Base-by-base conservation (phyloP, 2,888 invertebrate species). In the Drosophila cracens region DNA sequence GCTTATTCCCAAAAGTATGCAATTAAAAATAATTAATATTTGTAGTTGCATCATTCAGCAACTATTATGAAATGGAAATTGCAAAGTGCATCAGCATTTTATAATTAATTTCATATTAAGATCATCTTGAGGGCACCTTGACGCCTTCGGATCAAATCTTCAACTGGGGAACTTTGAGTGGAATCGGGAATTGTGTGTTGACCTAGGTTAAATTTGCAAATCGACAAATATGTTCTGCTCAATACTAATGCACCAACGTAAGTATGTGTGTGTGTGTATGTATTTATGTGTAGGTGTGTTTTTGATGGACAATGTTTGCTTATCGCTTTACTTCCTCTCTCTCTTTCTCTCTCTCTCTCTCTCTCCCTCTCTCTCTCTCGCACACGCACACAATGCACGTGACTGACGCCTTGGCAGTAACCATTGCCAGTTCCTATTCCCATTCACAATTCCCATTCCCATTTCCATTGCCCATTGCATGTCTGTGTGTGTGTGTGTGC, bases 291-390 rank as follows among this genome's bases (percentile, higher is more conserved):
- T 89, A 79, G 82, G 87, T 87, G 89, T 89, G 85, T 76, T 72
- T 87, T 84, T 89, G 89, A 89, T 87, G 84, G 86, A 79, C 87
- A 84, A 83, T 87, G 86, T 87, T 89, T 83, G 89, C 87, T 89
- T 84, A 84, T 84, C 88, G 86, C 76, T 64, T 40, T 34, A 21
- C 46, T 34, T 5, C 18, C 64, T 52, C 65, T 4, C n/a, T 10
- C 40, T 40, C n/a, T 2, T 5, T 43, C 16, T 34, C 6, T 16
- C 16, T 36, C 36, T 16, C 16, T 16, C 34, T 5, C 13, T 13
- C 2, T 34, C 13, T 3, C 2, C 1, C 3, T 11, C 13, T 7
- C 7, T 16, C 46, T 7, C 46, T 7, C 16, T 1, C 36, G 6
- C 36, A 36, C 7, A 16, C 46, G 16, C 25, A 46, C 46, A 0